Conservation (phyloP, 2,888 invertebrate species). For the Linnaemya vulpina region DNA sequence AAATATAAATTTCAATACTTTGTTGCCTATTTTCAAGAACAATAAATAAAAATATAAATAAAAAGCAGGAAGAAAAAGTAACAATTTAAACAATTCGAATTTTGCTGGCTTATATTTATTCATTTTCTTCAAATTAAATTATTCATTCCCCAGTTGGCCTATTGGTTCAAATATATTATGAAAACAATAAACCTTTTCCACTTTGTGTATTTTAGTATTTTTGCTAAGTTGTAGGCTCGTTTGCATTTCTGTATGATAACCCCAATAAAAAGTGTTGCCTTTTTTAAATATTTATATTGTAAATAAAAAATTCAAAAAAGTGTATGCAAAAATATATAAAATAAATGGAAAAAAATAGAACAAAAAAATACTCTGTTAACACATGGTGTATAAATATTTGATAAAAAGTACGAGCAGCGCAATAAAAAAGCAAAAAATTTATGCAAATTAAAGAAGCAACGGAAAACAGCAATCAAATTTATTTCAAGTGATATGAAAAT, state of each 20-base stretch:
- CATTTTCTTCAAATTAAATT: constrained; percentile 57
- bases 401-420: constrained; percentile 46
- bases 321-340: constrained; percentile 1
- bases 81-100: constrained; percentile 51
- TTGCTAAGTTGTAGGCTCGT: constrained; percentile 42
- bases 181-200: constrained; percentile 67
- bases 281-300: constrained; percentile 43
- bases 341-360: not conserved
- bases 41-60: constrained; percentile 19
- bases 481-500: constrained; percentile 63
- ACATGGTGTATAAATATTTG: constrained; percentile 65
- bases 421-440: constrained; percentile 29
- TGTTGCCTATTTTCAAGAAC: constrained; percentile 38
- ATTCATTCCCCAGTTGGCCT: constrained; percentile 66
- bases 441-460: constrained; percentile 62
- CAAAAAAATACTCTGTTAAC: constrained; percentile 52
- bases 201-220: constrained; percentile 53
- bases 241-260: constrained; percentile 69
- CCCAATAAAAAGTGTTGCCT: constrained; percentile 65
- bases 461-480: constrained; percentile 59
- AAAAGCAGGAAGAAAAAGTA: constrained; percentile 10
- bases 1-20: constrained; percentile 42
- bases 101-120: constrained; percentile 36
- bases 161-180: constrained; percentile 67
- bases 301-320: constrained; percentile 51